Evolutionary conservation across 2,888 invertebrate genomes (phyloP), one percentile per base, ranked within the genome.

Genomic region (Notodonta ziczac): DNA sequence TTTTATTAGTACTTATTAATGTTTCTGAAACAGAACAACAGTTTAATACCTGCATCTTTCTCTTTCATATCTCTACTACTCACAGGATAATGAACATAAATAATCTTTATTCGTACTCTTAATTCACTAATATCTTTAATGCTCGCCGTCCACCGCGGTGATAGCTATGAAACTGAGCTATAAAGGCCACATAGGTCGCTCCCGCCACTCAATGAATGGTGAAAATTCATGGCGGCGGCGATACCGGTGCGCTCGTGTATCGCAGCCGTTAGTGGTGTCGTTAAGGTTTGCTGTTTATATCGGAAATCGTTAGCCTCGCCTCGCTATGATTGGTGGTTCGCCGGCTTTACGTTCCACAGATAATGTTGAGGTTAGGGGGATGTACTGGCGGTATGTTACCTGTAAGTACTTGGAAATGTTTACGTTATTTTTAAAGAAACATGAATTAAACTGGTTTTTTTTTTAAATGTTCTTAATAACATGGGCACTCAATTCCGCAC

Each of bases 261-360:
- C 85, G 82, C 72, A 66, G 65, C 73, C 81, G 81, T 80, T 83
- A 86, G 84, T 80, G 85, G 77, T 81, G 84, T 76, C 81, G 80
- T 83, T 87, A 86, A 86, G 78, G 78, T 80, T 77, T 71, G 74
- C 81, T 77, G 79, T 81, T 81, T 79, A 78, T 87, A 89, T 90
- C 86, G 89, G 88, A 89, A 88, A 87, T 85, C 86, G 87, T 86
- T 85, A 87, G 83, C 81, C 73, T 80, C 76, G 80, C 82, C 73
- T 82, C 80, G 82, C 82, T 84, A 87, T 88, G 89, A 88, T 88
- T 86, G 86, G 88, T 88, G 86, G 87, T 79, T 68, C 63, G 65
- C 80, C 71, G 69, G 81, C 77, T 74, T 81, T 54, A 54, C 39
- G 54, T 5, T n/a, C 32, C n/a, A 24, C 24, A 54, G 39, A 54